Evolutionary conservation across 1,140 invertebrate genomes (phyloP), one percentile per base, ranked within the genome.

Genomic region (Tenebrio molitor): DNA sequence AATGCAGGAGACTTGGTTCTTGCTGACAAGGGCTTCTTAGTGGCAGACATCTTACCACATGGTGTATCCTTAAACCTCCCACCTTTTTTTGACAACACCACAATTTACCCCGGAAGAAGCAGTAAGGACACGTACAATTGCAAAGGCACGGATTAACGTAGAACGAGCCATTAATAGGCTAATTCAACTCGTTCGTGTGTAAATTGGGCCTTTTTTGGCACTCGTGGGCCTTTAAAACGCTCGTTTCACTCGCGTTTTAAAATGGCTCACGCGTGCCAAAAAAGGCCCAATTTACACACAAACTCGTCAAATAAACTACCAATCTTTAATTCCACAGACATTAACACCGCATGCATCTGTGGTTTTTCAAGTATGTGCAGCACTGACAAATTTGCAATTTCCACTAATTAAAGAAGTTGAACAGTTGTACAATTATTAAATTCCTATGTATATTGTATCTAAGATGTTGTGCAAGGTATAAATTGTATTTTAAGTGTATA

Each of bases 21-120:
- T 7, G 76, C 72, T 15, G 74, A 76, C 33, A 77, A 76, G 41
- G 71, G 76, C n/a, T 75, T 77, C 63, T 69, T 77, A 33, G 74
- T 75, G 69, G 16, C 33, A 58, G 74, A 77, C 19, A 12, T 76
- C 1, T 46, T 75, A 53, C 76, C 74, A 50, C 12, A 23, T 50
- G 76, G 74, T 3, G 72, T 77, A 17, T 25, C 8, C n/a, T 66
- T 77, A 15, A 74, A 77, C 70, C 69, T 74, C 8, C 74, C 76
- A 15, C 72, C 74, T 36, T n/a, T 77, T 76, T 72, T 72, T 76
- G 46, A 69, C 29, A 12, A 76, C 68, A 64, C 17, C 69, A 0
- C 68, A 74, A 33, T 76, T 76, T 41, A 71, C 72, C n/a, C 36
- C 12, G 46, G 19, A 21, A 12, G 53, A 77, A 68, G 69, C 73